Evolutionary conservation across 1,140 invertebrate genomes (phyloP), one percentile per base, ranked within the genome.

Genomic region (Ceratosolen solmsi): DNA sequence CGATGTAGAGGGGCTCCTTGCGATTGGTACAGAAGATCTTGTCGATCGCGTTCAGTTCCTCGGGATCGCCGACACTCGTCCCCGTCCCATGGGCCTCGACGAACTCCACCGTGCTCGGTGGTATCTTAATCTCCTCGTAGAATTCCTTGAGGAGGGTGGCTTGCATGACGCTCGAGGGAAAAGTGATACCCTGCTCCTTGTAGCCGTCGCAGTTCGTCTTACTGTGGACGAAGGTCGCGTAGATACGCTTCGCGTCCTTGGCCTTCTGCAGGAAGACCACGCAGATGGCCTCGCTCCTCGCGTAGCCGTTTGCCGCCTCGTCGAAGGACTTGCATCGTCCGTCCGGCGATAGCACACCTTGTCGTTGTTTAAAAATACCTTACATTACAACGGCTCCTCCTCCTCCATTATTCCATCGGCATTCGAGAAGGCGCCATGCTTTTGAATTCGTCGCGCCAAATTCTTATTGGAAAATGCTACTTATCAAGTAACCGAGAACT

Each of bases 61-160:
- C 96, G 82, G 96, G 95, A 91, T 99, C 98, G 30, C 96, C 96
- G 1, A 95, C 94, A 84, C 92, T 92, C 1, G 97, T 95, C 68
- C 94, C 95, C 33, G 98, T 99, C 65, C 97, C 97, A 89, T 99
- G 98, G 73, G 97, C 96, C 90, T 99, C 98, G 22, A 99, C 92
- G 87, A 95, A 99, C 38, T 94, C 94, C 20, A 99, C 90, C 8
- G 88, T 89, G 2, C 88, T 92, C 0, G 97, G 96, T 73, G 94
- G 92, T 3, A 99, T 86, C 38, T 94, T 93, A 84, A 96, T 95
- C 86, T 98, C 97, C n/a, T 94, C 90, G 88, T 99, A 99, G 85
- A 98, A 96, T 86, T 98, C 96, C 30, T 93, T 89, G 0, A 99
- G 89, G 0, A 99, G 91, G 72, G 93, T 90, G 82, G 95, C 94